Conservation (phyloP, 2,888 invertebrate species). For the Hydrotaea diabolus region DNA sequence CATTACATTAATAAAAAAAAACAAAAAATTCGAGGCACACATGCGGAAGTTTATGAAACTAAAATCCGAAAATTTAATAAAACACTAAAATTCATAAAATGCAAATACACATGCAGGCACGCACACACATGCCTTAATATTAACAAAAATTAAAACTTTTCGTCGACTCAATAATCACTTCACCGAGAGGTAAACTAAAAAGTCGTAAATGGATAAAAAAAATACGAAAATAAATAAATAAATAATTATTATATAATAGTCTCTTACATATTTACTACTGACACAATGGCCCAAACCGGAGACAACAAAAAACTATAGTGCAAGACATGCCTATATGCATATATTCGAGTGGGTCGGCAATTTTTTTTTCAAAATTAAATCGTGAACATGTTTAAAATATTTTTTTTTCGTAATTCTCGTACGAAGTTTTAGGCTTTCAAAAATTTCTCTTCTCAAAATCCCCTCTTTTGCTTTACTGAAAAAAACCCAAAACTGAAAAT, state of each 20-base stretch:
- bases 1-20: neutral
- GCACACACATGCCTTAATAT: neutral
- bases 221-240: constrained; percentile 33
- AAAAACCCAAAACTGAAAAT: too few relatives aligned
- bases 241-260: constrained; percentile 45
- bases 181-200: constrained; percentile 18
- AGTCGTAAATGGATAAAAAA: neutral
- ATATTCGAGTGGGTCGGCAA: neutral
- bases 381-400: too few relatives aligned
- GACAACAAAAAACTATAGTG: constrained; percentile 2
- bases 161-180: constrained; percentile 10
- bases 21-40: constrained; percentile 30
- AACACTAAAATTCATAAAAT: neutral
- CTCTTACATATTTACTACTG: constrained; percentile 46
- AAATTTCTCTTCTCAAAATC: too few relatives aligned
- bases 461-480: too few relatives aligned
- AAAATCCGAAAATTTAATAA: constrained; percentile 32
- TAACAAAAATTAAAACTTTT: neutral
- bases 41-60: constrained; percentile 32
- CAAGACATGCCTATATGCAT: neutral
- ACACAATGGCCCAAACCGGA: constrained; percentile 55
- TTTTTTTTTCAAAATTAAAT: too few relatives aligned
- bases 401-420: too few relatives aligned
- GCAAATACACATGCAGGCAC: constrained; percentile 6
- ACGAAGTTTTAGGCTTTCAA: too few relatives aligned